Evolutionary conservation across 2,113 vertebrate genomes (phyloP), one percentile per base, ranked within the genome.

Genomic region (Dromaius novaehollandiae): DNA sequence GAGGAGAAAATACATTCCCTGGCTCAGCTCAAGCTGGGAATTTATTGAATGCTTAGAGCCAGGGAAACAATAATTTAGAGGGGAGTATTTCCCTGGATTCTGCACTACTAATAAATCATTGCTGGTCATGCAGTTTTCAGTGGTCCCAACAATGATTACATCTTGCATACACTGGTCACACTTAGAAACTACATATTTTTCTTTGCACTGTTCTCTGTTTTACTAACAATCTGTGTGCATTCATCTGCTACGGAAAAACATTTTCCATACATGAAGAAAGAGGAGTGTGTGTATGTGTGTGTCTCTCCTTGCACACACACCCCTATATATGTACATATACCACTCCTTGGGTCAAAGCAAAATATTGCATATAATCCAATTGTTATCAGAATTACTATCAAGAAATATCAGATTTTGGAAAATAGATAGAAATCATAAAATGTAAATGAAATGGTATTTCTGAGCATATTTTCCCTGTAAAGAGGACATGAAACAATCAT

Each of bases 51-150:
- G n/a, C 63, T 96, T 92, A 95, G 79, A 93, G 95, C 88, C 92
- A 97, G 88, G 88, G 75, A 95, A 95, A 95, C 68, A 95, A 88
- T 95, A 92, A 93, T 89, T 96, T 96, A 88, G 32, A 88, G 36
- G 66, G 94, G 84, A 97, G 78, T 96, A 90, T 97, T 96, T 97
- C 93, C 73, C 83, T 97, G 91, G 96, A 95, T 97, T 97, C 95
- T 93, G 36, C 53, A 81, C 44, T 94, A 95, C 80, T 92, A 94
- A 95, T 96, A 96, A 97, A 97, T 97, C 83, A 91, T 71, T 86
- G 66, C 87, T 83, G 84, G 63, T 91, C 82, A 64, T 86, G 89
- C 75, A 95, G 81, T 58, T 95, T 96, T 94, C 82, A 94, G 81
- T 95, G 78, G 56, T 90, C 96, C 61, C 70, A 95, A 11, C 26